Evolutionary conservation across 2,797 vertebrate genomes (phyloP), one percentile per base, ranked within the genome.

Genomic region (Mormyrus hasselquistii): DNA sequence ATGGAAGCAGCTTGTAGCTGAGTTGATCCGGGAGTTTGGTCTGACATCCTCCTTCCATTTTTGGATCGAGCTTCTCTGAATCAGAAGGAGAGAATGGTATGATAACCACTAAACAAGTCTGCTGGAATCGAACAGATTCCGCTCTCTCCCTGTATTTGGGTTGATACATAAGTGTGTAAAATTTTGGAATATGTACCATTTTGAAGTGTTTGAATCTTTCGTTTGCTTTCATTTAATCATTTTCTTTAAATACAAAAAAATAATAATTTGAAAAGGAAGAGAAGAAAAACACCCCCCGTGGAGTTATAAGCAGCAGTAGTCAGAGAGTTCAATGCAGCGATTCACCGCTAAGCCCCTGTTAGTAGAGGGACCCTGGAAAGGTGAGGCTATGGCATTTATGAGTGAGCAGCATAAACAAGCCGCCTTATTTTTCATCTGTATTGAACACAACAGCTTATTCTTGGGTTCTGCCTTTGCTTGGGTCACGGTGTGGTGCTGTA

Each of bases 321-420:
- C 69, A 76, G 12, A 41, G 69, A 76, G 69, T 16, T 83, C 38
- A 47, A 22, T 41, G 44, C 41, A 41, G 38, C n/a, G 10, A 47
- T 83, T 83, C 44, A 83, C n/a, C 4, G 29, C 29, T 73, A 87
- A 89, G 88, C 69, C 52, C 52, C 55, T 73, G 73, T 89, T 85
- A 87, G 16, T 29, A 47, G 22, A 25, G 38, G 84, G 84, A 49
- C 86, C 62, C 65, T 41, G 69, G 38, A 76, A 87, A 79, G 85
- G 86, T 79, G 89, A 89, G 79, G 85, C 65, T 89, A 62, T 83
- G 79, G 79, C 44, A 83, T 89, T 89, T 87, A 59, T 89, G 49
- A 89, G 85, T 53, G 53, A 73, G 79, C 34, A 57, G 47, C 86
- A 79, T 34, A 85, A 57, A 52, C 52, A 65, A 89, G 19, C 55